These are phyloP conservation scores for Pelobates fuscus DNA, from an alignment of 2,113 vertebrate genomes.

Conservation along the genomic window DNA sequence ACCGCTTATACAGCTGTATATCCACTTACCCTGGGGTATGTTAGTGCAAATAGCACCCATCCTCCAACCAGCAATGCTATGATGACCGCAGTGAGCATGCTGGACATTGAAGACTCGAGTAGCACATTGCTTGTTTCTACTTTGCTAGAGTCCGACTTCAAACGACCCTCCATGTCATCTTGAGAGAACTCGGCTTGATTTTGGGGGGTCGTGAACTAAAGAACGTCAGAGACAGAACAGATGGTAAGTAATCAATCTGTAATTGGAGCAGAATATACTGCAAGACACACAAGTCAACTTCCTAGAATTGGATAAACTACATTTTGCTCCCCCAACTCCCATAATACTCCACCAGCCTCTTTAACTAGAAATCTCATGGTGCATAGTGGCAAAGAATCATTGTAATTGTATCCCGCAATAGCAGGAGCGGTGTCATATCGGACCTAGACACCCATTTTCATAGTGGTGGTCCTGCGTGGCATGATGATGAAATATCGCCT, in stretches of 20 bases:
- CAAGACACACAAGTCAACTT: too few relatives aligned
- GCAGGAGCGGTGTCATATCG: too few relatives aligned
- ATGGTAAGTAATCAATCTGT: neutral
- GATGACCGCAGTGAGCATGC: slow-evolving; percentile 66
- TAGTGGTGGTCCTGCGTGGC: too few relatives aligned
- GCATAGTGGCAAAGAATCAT: too few relatives aligned
- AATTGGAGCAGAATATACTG: too few relatives aligned
- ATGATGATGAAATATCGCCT: too few relatives aligned
- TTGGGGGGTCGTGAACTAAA: slow-evolving; percentile 60
- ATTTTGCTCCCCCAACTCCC: too few relatives aligned
- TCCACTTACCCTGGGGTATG: slow-evolving; percentile 65
- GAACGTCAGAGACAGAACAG: neutral
- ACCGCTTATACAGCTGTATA: neutral
- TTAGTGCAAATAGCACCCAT: slow-evolving; percentile 75
- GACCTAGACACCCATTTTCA: too few relatives aligned
- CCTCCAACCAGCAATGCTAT: slow-evolving; percentile 79
- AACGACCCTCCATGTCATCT: neutral
- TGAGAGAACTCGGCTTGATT: neutral
- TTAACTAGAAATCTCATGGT: too few relatives aligned
- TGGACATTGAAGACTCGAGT: slow-evolving; percentile 65
- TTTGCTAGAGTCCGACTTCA: neutral
- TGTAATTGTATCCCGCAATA: too few relatives aligned
- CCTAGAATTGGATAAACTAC: too few relatives aligned
- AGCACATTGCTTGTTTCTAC: slow-evolving; percentile 45
- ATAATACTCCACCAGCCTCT: too few relatives aligned